Base-by-base conservation (phyloP, 2,797 vertebrate species). In the Spinus olivaceus region DNA sequence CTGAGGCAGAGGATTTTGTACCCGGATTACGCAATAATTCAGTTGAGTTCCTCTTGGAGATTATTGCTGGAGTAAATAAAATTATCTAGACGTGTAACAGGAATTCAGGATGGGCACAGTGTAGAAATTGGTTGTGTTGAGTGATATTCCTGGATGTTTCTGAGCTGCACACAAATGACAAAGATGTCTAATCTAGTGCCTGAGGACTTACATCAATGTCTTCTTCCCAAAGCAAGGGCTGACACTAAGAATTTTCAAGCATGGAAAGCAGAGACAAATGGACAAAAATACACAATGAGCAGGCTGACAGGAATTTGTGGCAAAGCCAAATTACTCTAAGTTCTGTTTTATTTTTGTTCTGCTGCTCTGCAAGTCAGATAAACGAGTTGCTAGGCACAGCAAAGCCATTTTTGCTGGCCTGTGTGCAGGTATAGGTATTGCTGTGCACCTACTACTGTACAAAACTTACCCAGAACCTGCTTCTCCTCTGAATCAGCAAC, bases 401-500 rank as follows among this genome's bases (percentile, higher is more conserved):
- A 82, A 83, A 97, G 46, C 11, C 16, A n/a, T 21, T 61, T 77
- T 12, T 74, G 7, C 51, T 32, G 41, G 8, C 39, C 35, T 82
- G 0, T 65, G 22, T 76, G 54, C 70, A 65, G 4, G 1, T 24
- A 10, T 5, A 39, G 42, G 19, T 50, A 76, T n/a, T 21, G 12
- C 33, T 61, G 51, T 61, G 51, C 61, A 44, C 4, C 2, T 51
- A n/a, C 13, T 51, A 35, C 82, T 28, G 57, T 12, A 50, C 24
- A 47, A 78, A 94, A 81, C 66, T 51, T 76, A 30, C 33, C 51
- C 59, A 90, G 79, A 91, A 41, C 9, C 33, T 72, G 18, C 14
- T 72, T 13, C 57, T 90, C 51, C 61, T 92, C 59, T 83, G 89
- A 96, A 81, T 72, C 51, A 82, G 61, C 78, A 87, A 44, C 50